Base-by-base conservation (phyloP, 2,888 invertebrate genomes). In the Agrochola circellaris region DNA sequence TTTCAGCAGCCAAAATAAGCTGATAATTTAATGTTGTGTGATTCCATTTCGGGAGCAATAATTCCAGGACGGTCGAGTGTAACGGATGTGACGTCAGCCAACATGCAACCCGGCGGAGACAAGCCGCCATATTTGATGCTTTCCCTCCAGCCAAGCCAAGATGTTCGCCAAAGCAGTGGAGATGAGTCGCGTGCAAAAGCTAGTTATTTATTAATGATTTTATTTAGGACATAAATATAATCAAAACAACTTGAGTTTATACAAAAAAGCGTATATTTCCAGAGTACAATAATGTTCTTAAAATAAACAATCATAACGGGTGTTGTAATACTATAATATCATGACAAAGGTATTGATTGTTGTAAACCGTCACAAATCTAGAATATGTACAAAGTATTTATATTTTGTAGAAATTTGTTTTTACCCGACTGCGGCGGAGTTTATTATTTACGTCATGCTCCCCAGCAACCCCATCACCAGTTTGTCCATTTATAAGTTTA, bases 201-300 rank as follows among this genome's bases (percentile, higher is more conserved):
- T 60, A 17, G 17, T 60, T 30, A 58, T 17, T 30, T 26, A 58
- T 20, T 60, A 17, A 17, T 60, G 20, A 26, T 26, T 56, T 56
- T 15, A 48, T 34, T 11, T n/a, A 65, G 15, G 20, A 73, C 3
- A n/a, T n/a, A 20, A 26, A 56, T 20, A 30, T 51, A 42, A 76
- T n/a, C 0, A 54, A 77, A 76, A 58, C 30, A 6, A 2, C 9
- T 6, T 15, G 5, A 34, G 8, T 80, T 42, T 42, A 51, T 65
- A 58, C 42, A 77, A 61, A 77, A 88, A 88, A 88, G 88, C 89
- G 86, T 89, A 81, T 88, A 89, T 81, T 88, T 82, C 75, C 72
- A 79, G 65, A 73, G 76, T 85, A 87, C 74, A 87, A 80, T 85
- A 73, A 76, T 81, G 67, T 75, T 68, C 79, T 85, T 81, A 88